Base-by-base conservation (phyloP, 2,797 vertebrate genomes). In the Chelon auratus region DNA sequence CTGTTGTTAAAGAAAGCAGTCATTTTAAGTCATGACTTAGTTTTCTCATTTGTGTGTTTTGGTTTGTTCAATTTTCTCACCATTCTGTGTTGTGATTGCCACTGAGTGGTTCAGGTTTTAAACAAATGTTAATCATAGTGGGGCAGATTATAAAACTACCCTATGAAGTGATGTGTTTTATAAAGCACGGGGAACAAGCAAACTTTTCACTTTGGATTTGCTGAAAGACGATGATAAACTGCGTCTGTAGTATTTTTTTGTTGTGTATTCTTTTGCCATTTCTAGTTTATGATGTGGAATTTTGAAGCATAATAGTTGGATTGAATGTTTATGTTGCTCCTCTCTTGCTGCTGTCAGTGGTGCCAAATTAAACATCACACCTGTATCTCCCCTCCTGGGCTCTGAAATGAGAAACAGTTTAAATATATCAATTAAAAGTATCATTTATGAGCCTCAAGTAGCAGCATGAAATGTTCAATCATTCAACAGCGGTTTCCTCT, bases 391-490 rank as follows among this genome's bases (percentile, higher is more conserved):
- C 24, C 58, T 0, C n/a, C 42, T 53, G 60, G 63, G 48, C 17
- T 71, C 24, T 67, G 42, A 63, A 52, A 3, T 13, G 14, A 15
- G n/a, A 72, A 74, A 53, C 47, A 9, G 14, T 58, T 56, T 63
- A 22, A 45, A 72, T 62, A 17, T 53, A 52, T 58, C 51, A 60
- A 70, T 69, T 79, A 48, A 76, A 74, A 57, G 37, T 56, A 65
- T 55, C n/a, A 54, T 70, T 42, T 9, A 30, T 17, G 14, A 64
- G 61, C 68, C 24, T 57, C 1, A 18, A 71, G 52, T 77, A 0
- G 42, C 58, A 9, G 51, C 72, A 62, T 39, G 26, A 66, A 66
- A 55, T 42, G 14, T 64, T 76, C n/a, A 60, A 11, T 73, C 43
- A 61, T 60, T 73, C 62, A 54, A 22, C 40, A 13, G 52, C 13